Evolutionary conservation across 64 coral and sea anemone genomes (phyloP), one percentile per base, ranked within the genome.

Genomic region (Platygyra sinensis): DNA sequence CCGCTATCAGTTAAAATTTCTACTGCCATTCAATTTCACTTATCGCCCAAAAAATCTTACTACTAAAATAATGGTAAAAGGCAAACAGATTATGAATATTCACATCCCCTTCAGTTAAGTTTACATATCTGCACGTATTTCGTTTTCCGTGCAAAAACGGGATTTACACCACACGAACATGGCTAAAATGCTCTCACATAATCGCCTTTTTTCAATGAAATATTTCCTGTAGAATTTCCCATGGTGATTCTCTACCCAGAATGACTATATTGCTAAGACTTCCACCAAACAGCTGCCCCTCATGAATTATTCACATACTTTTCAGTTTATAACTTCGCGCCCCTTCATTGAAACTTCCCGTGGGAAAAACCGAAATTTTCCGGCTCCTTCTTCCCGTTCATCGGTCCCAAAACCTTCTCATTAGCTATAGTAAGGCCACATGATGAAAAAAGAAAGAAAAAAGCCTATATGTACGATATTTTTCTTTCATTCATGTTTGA

Each of bases 301-400:
- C 10, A 85, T 85, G 15, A 85, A 85, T 85, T 71, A 85, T 85
- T 85, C n/a, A 85, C 38, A 51, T 28, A n/a, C 6, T 63, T 64
- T 65, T 55, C 51, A 57, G 76, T 64, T 42, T 59, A 63, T 33
- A 81, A 64, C 2, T 20, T 50, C 72, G 81, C 62, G 62, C 81
- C 42, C 33, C 13, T 51, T 39, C n/a, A 71, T 39, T 85, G 65
- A 83, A 25, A 83, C 62, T 67, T 85, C 62, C 81, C 62, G 62
- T 67, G 62, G 81, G 81, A 67, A 85, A 85, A 85, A 82, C 80
- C 63, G n/a, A 63, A 71, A 46, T 72, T 72, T 71, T 42, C 65
- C 24, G 7, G 69, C 8, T 14, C 3, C 11, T n/a, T 69, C 60
- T 84, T 71, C 36, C 81, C 63, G 33, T 50, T 51, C 50, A 10